phyloP scores from a whole-genome alignment of 2,797 vertebrate species.

The Tragopan temminckii region DNA sequence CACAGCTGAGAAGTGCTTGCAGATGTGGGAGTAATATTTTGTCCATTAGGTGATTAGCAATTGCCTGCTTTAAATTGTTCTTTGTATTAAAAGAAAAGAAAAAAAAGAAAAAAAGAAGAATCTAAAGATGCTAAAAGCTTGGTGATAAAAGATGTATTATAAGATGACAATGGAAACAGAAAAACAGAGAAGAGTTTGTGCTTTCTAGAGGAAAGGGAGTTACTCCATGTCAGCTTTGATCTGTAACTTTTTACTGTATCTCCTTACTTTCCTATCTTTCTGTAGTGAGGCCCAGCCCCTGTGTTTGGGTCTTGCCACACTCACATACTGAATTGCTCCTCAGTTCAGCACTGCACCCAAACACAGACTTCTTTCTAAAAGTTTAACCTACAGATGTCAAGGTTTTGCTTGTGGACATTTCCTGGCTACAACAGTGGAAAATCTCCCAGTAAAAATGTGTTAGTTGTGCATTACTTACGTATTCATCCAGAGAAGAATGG shows the following conservation, averaged over 20 bases:
- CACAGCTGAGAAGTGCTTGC: background rate
- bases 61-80: background rate
- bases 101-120: background rate
- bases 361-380: background rate
- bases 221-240: background rate
- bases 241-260: background rate
- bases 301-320: background rate
- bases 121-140: background rate
- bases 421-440: background rate
- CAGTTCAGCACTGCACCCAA: background rate
- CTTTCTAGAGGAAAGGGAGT: background rate
- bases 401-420: background rate
- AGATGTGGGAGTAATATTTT: background rate
- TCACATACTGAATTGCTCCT: rapidly evolving
- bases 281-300: background rate
- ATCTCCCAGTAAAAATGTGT: background rate
- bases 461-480: background rate
- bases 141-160: background rate
- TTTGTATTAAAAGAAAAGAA: background rate
- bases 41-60: background rate
- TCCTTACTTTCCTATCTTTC: rapidly evolving
- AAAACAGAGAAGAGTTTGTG: background rate
- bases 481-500: background rate
- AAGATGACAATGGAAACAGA: background rate
- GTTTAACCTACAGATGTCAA: background rate